phyloP scores from a whole-genome alignment of 2,113 vertebrate genomes.

The Hippocampus guttulatus region DNA sequence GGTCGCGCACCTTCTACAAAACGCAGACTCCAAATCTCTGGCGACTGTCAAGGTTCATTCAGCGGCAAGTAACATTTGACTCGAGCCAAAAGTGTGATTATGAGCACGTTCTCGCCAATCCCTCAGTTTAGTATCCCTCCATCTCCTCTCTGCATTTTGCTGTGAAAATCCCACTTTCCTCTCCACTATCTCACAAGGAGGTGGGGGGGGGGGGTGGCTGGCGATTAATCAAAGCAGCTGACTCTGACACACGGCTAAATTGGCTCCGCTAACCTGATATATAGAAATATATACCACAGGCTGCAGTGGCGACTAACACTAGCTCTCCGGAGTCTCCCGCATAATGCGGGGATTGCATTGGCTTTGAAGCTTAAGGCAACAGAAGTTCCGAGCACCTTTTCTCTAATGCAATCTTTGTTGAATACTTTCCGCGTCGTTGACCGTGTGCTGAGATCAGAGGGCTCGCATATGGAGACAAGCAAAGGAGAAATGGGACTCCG shows the following conservation, averaged over 20 bases:
- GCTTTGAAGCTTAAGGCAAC: conserved; percentile 53
- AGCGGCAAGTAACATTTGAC: conserved; percentile 57
- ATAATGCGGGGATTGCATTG: conserved; percentile 53
- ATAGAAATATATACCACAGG: conserved; percentile 68
- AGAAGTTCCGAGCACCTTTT: conserved; percentile 43
- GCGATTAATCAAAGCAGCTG: conserved; percentile 69
- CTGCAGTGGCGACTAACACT: conserved; percentile 45
- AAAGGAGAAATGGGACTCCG: conserved; percentile 28
- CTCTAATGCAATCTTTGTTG: conserved; percentile 53
- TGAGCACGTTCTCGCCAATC: conserved; percentile 47
- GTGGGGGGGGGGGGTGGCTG: conserved; percentile 30
- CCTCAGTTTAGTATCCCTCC: conserved; percentile 53
- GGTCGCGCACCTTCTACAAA: conserved; percentile 2
- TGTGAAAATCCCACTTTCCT: conserved; percentile 51
- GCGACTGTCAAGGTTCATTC: conserved; percentile 11
- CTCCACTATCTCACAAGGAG: conserved; percentile 46
- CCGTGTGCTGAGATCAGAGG: conserved; percentile 46
- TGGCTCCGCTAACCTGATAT: conserved; percentile 71
- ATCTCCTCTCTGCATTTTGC: conserved; percentile 57
- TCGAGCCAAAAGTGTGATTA: conserved; percentile 61
- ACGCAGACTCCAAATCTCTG: conserved; percentile 40
- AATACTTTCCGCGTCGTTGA: conserved; percentile 41
- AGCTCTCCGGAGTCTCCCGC: conserved; percentile 52
- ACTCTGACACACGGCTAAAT: conserved; percentile 64
- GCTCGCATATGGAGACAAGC: conserved; percentile 20